Evolutionary conservation across 1,140 invertebrate genomes (phyloP).

Genomic region (Drosophila sproati): DNA sequence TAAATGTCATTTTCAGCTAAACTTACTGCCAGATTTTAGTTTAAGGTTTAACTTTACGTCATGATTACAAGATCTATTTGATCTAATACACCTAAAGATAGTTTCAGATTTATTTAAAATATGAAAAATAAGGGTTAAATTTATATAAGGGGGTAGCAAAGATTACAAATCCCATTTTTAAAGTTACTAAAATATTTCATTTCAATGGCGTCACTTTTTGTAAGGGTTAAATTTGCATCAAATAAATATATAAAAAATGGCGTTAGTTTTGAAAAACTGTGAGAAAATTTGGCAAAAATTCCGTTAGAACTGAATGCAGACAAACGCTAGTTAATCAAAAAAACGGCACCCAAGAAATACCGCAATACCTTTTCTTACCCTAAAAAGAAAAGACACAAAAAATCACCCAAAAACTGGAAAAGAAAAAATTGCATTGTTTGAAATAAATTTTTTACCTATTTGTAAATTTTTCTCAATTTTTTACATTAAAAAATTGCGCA

Average conservation of each 20-base stretch:
- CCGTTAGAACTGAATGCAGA: conserved; percentile 56
- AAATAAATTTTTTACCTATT: conserved; percentile 45
- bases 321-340: conserved; percentile 58
- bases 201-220: conserved; percentile 15
- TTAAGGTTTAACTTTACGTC: no score
- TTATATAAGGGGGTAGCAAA: conserved; percentile 39
- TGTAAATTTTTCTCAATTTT: conserved; percentile 61
- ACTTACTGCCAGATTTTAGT: no score
- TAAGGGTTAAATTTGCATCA: conserved; percentile 54
- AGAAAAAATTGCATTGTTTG: conserved; percentile 58
- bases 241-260: conserved; percentile 2
- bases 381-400: conserved; percentile 30
- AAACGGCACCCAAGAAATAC: conserved; percentile 27
- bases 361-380: conserved; percentile 41
- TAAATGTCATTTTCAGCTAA: no score
- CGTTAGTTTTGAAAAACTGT: conserved; percentile 29
- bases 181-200: background rate
- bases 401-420: conserved; percentile 34
- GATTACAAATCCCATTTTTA: conserved; percentile 54
- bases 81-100: background rate
- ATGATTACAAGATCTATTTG: no score
- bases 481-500: conserved; percentile 78
- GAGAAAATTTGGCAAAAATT: conserved; percentile 75
- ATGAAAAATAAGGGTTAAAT: background rate
- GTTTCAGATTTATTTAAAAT: background rate